Evolutionary conservation across 2,888 invertebrate genomes (phyloP).

Genomic region (Hypomecis atomaria): DNA sequence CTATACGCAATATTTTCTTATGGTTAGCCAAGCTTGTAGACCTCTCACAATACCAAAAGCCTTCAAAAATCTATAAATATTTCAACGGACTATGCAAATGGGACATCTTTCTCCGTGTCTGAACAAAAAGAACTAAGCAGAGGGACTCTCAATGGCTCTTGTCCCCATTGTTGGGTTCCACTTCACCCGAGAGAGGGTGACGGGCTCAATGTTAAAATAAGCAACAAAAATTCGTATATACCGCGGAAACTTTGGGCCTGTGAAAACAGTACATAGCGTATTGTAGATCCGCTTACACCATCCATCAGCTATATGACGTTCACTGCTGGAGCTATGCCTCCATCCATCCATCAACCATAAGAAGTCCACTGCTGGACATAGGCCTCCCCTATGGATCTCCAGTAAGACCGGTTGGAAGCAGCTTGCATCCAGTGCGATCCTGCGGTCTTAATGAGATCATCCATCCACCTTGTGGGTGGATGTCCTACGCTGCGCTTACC

Average conservation of each 20-base stretch:
- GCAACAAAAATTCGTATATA: constrained; percentile 36
- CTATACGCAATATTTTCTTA: no score
- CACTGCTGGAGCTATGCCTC: no score
- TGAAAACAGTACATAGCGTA: constrained; percentile 6
- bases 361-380: no score
- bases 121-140: constrained; percentile 49
- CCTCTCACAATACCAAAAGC: neutral
- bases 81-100: constrained; percentile 47
- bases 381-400: no score
- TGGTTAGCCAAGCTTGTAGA: neutral
- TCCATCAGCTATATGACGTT: no score
- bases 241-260: constrained; percentile 33
- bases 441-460: no score
- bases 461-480: no score
- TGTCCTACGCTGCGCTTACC: no score
- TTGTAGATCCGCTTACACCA: neutral
- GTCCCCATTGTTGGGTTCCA: constrained; percentile 56
- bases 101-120: constrained; percentile 37
- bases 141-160: constrained; percentile 54
- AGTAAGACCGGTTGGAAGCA: no score
- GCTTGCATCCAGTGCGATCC: no score
- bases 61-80: constrained; percentile 30
- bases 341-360: no score
- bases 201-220: constrained; percentile 55
- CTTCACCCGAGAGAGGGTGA: constrained; percentile 47